A percentile compares a stretch with the other conserved stretches of the same genome.
Evolutionary conservation across 35 echinoderm and acorn worm genomes (phyloP).

Genomic region (Stichopus chloronotus): DNA sequence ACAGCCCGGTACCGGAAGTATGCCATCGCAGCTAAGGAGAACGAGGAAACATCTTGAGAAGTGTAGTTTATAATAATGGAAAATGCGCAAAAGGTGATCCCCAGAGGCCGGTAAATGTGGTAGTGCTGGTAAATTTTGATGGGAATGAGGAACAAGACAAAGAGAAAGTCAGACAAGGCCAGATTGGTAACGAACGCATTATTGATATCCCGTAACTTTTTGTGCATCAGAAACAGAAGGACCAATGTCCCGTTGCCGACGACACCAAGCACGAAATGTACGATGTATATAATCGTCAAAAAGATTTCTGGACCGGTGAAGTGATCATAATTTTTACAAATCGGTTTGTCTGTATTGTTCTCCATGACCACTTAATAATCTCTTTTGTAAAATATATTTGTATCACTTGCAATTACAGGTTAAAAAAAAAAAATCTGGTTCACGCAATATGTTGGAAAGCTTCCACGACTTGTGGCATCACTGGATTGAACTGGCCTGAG

Average conservation of each 20-base stretch:
- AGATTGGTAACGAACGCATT: constrained; percentile 42
- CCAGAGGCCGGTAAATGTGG: not conserved
- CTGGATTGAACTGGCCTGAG: no score
- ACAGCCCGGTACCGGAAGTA: constrained; percentile 35
- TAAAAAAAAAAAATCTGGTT: no score
- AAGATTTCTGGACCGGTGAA: no score
- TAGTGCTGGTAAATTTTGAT: not conserved
- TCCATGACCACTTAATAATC: no score
- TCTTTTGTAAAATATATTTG: no score
- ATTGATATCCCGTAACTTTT: constrained; percentile 23
- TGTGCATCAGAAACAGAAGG: constrained; percentile 1
- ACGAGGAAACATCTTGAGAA: constrained; percentile 35
- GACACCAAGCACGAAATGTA: constrained; percentile 7
- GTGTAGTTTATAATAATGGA: constrained; percentile 15
- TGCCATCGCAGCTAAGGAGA: constrained; percentile 8
- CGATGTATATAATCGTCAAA: no score
- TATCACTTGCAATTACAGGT: no score
- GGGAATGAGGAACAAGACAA: not conserved
- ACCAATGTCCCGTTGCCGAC: constrained; percentile 26
- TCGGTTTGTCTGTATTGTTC: no score
- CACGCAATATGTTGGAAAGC: no score
- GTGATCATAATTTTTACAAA: no score
- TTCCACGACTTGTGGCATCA: no score
- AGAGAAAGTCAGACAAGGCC: constrained; percentile 31
- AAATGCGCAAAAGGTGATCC: not conserved